Conservation (phyloP, 1,140 invertebrate species). For the Pseudomyrmex concolor region DNA sequence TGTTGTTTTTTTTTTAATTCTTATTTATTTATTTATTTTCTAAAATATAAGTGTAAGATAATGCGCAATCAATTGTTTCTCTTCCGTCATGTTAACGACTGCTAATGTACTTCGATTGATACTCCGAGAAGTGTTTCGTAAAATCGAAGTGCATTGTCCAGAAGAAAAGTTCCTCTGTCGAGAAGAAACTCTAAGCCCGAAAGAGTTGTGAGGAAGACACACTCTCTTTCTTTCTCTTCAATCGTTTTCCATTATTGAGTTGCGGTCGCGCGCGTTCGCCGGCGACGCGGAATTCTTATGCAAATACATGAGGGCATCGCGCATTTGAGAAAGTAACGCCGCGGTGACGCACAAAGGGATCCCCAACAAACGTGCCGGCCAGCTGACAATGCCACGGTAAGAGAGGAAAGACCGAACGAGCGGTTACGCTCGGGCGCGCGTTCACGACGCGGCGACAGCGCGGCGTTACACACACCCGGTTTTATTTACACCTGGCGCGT, state of each 20-base stretch:
- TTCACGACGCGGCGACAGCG: conserved; percentile 49
- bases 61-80: no score
- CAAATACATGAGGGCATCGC: conserved; percentile 52
- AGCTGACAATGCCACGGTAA: conserved; percentile 67
- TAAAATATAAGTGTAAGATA: no score
- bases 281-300: conserved; percentile 67
- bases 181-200: no score
- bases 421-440: conserved; percentile 64
- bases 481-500: conserved; percentile 72
- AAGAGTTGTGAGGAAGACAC: background rate
- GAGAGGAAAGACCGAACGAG: conserved; percentile 40
- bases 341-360: conserved; percentile 44
- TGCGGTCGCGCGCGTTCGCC: conserved; percentile 31
- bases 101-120: no score
- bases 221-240: no score
- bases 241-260: conserved; percentile 11
- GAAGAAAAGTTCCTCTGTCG: no score
- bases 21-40: no score
- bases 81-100: no score
- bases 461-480: conserved; percentile 40
- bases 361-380: conserved; percentile 45
- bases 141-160: background rate
- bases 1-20: no score
- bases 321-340: conserved; percentile 54
- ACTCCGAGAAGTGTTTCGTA: no score